Percentiles rank a stretch among this genome's conserved stretches.
Evolutionary conservation across 2,797 vertebrate species (phyloP).

Genomic region (Cuniculus paca): DNA sequence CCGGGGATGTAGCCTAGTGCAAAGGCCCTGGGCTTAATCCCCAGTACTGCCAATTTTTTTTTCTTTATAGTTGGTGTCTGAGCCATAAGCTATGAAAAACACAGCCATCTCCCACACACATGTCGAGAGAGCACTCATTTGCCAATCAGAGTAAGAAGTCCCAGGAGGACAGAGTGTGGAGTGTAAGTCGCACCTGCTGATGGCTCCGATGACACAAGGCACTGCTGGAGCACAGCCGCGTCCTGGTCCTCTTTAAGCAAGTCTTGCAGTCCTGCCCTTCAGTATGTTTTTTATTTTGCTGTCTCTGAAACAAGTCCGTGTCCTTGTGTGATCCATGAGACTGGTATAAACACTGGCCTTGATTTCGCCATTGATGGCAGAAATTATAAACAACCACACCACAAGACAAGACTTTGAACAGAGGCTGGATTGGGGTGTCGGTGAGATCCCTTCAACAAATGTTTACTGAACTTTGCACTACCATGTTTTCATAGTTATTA

Average conservation of each 20-base stretch:
- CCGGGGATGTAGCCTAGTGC: neutral
- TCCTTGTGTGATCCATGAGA: neutral
- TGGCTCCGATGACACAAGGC: no score
- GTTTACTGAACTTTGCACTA: neutral
- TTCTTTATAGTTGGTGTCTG: neutral
- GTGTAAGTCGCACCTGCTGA: neutral
- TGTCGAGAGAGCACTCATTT: constrained; percentile 32
- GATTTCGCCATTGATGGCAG: neutral
- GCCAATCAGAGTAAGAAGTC: neutral
- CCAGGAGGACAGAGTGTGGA: neutral
- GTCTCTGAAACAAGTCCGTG: neutral
- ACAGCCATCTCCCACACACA: neutral
- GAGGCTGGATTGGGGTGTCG: neutral
- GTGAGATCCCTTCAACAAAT: neutral
- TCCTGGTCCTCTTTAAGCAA: neutral
- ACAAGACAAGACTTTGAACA: neutral
- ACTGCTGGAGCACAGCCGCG: neutral
- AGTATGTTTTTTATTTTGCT: constrained; percentile 2
- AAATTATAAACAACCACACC: neutral
- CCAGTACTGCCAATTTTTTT: neutral
- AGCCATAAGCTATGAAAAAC: neutral
- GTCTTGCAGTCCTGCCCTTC: neutral
- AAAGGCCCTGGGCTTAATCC: neutral
- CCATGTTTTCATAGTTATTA: neutral
- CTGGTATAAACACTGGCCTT: neutral